Evolutionary conservation across 2,888 invertebrate species (phyloP), one percentile per base, ranked within the genome.

Genomic region (Drosophila leonis): DNA sequence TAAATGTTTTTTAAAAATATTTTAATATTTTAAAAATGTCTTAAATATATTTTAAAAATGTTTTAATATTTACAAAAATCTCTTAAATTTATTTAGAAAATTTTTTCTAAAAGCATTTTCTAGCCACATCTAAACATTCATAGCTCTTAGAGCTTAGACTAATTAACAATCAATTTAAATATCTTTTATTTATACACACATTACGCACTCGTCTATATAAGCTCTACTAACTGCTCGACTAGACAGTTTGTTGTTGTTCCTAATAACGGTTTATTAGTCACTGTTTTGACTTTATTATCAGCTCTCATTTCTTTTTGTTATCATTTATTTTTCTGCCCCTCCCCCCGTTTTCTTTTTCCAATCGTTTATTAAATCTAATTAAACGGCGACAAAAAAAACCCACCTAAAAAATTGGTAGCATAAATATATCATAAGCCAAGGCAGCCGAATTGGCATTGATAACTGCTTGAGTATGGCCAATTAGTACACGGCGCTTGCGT

Each of bases 391-490:
- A 29, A 27, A 33, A 33, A 27, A 33, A 12, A 31, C 12, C 8
- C n/a, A 31, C 12, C 8, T 13, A 20, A 24, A 44, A 44, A 6
- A 20, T 6, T 29, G 15, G 29, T 48, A 59, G 46, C 55, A 54
- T 67, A 39, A 39, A 46, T 46, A 60, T 46, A 65, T 59, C 39
- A 48, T 29, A 27, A 33, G 56, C 29, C 20, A 1, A 31, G 24
- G 35, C 71, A 15, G 35, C 8, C 48, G 48, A 61, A 64, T 77
- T 67, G 73, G 35, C 57, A 61, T 51, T 71, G 64, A 79, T 79
- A 79, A 70, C 33, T 57, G 57, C 44, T 61, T 57, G 73, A 75
- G 72, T 67, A 64, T 55, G 29, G 56, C 33, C 63, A 65, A 62
- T 78, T 61, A 74, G 35, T 31, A 49, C 24, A 29, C 24, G 62